phyloP scores from a whole-genome alignment of 1,140 invertebrate species.

The Caenorhabditis elegans region WBcel235 BX284604.4:6751001-6751500 shows the following conservation, averaged over 20 bases:
- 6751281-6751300: conserved; percentile 15
- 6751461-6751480: conserved; percentile 8
- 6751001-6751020: too few species aligned
- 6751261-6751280: neutral
- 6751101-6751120: too few species aligned
- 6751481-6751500: neutral
- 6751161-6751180: too few species aligned
- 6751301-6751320: neutral
- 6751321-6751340: neutral
- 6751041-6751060: too few species aligned
- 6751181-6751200: too few species aligned
- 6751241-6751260: neutral
- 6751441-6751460: conserved; percentile 3
- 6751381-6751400: neutral
- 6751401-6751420: neutral
- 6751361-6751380: conserved; percentile 2
- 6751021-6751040: too few species aligned
- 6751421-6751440: neutral
- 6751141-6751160: too few species aligned
- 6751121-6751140: too few species aligned
- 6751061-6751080: too few species aligned
- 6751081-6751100: too few species aligned
- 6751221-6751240: neutral
- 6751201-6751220: neutral
- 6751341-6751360: neutral